Evolutionary conservation across 2,113 vertebrate species (phyloP).

Genomic region (Scortum barcoo): DNA sequence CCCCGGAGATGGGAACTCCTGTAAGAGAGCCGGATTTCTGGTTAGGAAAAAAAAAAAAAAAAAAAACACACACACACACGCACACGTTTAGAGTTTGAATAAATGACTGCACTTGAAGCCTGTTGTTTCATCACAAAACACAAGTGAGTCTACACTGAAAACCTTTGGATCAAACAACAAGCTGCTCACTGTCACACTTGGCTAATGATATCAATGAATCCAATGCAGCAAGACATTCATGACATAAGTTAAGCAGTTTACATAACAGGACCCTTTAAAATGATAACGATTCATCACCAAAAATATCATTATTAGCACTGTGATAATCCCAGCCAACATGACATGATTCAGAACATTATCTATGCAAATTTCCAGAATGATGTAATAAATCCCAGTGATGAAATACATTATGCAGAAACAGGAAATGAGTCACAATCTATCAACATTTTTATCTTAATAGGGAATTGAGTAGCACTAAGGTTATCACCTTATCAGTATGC

Average conservation of each 20-base stretch:
- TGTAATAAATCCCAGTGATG: not conserved
- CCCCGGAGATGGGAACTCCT: slow-evolving; percentile 96
- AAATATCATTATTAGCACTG: not conserved
- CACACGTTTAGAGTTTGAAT: not conserved
- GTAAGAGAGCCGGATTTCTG: slow-evolving; percentile 92
- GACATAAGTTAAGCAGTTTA: too few relatives aligned
- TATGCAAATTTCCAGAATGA: not conserved
- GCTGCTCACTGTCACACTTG: not conserved
- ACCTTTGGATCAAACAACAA: not conserved
- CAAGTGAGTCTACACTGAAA: not conserved
- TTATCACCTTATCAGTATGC: not conserved
- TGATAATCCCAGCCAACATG: not conserved
- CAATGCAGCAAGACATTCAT: too few relatives aligned
- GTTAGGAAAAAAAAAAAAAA: slow-evolving; percentile 47
- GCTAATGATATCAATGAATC: too few relatives aligned
- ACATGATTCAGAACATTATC: not conserved
- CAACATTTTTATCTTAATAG: not conserved
- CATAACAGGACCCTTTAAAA: not conserved
- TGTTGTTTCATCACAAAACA: not conserved
- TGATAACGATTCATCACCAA: not conserved
- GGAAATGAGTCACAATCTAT: not conserved
- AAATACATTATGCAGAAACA: not conserved
- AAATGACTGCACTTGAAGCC: not conserved
- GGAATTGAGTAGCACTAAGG: not conserved
- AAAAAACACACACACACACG: slow-evolving; percentile 29